Evolutionary conservation across 2,888 invertebrate genomes (phyloP).

Genomic region (Lochmaea crataegi): DNA sequence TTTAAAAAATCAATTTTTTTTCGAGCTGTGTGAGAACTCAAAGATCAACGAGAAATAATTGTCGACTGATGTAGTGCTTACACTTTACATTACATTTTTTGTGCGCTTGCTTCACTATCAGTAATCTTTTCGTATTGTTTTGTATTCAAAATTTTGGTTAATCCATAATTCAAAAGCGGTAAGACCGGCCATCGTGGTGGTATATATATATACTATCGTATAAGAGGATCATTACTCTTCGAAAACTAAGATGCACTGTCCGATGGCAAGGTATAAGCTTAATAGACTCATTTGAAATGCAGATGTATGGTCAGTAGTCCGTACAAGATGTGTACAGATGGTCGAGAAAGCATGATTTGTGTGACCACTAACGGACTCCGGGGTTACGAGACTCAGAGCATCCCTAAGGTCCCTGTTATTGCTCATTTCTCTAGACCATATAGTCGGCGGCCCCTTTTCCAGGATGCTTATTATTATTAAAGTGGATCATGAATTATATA

Average conservation of each 20-base stretch:
- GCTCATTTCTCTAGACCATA: conserved; percentile 47
- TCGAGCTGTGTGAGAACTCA: no score
- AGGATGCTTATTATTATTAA: conserved; percentile 51
- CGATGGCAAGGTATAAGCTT: conserved; percentile 40
- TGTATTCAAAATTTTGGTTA: neutral
- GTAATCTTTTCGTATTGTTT: neutral
- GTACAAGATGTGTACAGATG: conserved; percentile 62
- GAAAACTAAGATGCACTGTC: conserved; percentile 38
- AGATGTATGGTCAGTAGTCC: conserved; percentile 61
- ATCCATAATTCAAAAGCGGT: neutral
- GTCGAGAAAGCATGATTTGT: conserved; percentile 62
- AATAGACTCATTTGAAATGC: conserved; percentile 61
- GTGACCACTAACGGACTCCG: conserved; percentile 60
- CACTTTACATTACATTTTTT: no score
- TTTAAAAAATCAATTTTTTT: no score
- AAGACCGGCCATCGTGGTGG: conserved; percentile 1
- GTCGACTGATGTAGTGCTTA: no score
- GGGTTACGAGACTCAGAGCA: conserved; percentile 35
- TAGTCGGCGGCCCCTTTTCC: conserved; percentile 32
- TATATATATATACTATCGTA: conserved; percentile 9
- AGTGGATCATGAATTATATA: conserved; percentile 52
- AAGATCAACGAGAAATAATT: no score
- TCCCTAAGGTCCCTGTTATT: conserved; percentile 46
- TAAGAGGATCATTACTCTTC: conserved; percentile 26
- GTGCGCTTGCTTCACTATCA: no score